phyloP scores from a whole-genome alignment of 2,888 invertebrate species.

The Trichopria drosophilae region DNA sequence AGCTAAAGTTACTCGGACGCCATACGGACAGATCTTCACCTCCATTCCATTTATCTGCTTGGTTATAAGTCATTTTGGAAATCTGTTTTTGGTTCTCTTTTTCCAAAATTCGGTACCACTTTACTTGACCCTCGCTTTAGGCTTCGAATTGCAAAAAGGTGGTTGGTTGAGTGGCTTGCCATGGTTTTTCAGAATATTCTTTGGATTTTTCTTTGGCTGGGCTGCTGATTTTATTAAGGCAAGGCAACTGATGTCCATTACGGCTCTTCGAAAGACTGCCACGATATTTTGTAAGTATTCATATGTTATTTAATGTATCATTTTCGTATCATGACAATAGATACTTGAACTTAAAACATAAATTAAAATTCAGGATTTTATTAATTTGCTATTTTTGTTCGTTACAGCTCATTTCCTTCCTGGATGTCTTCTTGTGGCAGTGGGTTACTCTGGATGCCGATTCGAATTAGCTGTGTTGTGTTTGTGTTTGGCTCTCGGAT shows the following conservation, averaged over 20 bases:
- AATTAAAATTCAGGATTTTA: no score
- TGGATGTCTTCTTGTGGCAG: constrained; percentile 60
- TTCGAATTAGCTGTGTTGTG: constrained; percentile 46
- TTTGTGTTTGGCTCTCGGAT: constrained; percentile 47
- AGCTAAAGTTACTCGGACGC: constrained; percentile 60
- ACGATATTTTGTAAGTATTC: constrained; percentile 48
- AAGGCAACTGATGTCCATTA: constrained; percentile 58
- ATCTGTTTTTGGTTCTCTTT: constrained; percentile 76
- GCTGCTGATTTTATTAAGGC: constrained; percentile 68
- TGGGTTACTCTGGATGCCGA: constrained; percentile 47
- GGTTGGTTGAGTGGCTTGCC: constrained; percentile 73
- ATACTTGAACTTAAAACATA: no score
- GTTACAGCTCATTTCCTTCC: constrained; percentile 65
- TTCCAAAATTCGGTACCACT: constrained; percentile 76
- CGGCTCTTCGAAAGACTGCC: constrained; percentile 45
- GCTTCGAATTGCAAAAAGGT: constrained; percentile 72
- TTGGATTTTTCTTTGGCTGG: constrained; percentile 73
- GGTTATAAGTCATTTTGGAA: constrained; percentile 71
- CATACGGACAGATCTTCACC: constrained; percentile 65
- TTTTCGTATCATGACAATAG: no score
- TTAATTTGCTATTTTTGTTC: constrained; percentile 29
- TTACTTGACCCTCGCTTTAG: constrained; percentile 72
- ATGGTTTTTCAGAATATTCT: constrained; percentile 69
- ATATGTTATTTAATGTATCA: neutral
- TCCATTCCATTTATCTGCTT: constrained; percentile 74